A percentile compares a stretch with the other conserved stretches of the same genome.
Conservation (phyloP, 2,113 vertebrate genomes). For the Lampris incognitus region DNA sequence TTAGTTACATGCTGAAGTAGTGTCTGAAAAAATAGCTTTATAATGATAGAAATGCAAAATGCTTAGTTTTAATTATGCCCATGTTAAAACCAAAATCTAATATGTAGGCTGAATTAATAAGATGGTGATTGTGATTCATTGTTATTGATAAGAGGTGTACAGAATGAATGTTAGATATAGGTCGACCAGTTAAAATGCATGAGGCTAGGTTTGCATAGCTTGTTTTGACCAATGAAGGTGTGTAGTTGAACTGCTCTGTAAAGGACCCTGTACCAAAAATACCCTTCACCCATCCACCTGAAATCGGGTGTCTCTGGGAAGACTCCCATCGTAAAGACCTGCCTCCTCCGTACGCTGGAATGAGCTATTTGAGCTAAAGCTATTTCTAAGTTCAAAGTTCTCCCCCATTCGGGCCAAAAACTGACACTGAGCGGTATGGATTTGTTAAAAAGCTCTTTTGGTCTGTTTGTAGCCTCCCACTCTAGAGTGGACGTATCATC, state of each 20-base stretch:
- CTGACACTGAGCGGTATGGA: constrained; percentile 73
- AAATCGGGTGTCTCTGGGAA: constrained; percentile 48
- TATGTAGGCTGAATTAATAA: background rate
- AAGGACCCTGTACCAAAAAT: constrained; percentile 44
- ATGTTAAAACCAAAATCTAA: background rate
- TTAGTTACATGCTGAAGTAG: too few relatives aligned
- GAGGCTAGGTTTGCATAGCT: constrained; percentile 5
- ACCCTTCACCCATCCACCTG: constrained; percentile 32
- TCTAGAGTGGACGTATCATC: constrained; percentile 75
- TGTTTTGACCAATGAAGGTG: background rate
- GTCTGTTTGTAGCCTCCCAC: constrained; percentile 77
- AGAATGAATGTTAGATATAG: constrained; percentile 1
- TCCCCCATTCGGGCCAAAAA: constrained; percentile 71
- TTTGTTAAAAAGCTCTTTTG: constrained; percentile 75
- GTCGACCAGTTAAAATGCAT: background rate
- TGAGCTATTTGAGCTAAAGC: constrained; percentile 29
- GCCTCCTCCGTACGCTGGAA: constrained; percentile 57
- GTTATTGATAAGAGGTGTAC: background rate
- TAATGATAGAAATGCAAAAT: background rate
- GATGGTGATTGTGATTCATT: background rate
- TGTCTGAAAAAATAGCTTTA: background rate
- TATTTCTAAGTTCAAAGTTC: constrained; percentile 61
- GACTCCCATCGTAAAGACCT: constrained; percentile 35
- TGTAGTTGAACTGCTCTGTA: constrained; percentile 49
- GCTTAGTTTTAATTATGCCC: background rate